Evolutionary conservation across 2,113 vertebrate species (phyloP).

Genomic region (Amia ocellicauda): DNA sequence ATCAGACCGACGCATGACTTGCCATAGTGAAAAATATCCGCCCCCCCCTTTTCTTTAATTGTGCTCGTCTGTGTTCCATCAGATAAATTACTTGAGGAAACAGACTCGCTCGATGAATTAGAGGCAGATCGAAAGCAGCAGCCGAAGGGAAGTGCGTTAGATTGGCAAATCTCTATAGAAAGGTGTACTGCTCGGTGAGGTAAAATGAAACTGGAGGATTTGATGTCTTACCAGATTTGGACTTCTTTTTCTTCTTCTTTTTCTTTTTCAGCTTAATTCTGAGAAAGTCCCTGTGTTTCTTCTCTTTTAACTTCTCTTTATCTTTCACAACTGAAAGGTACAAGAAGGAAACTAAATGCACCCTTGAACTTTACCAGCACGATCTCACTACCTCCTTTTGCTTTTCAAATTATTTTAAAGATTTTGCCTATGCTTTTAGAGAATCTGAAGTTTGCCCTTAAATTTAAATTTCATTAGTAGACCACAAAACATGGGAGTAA

Average conservation of each 20-base stretch:
- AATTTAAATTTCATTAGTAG: too few species aligned
- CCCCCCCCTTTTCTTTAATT: not conserved
- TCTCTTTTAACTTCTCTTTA: constrained; percentile 69
- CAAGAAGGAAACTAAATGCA: not conserved
- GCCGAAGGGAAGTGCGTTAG: not conserved
- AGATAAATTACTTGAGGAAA: too few species aligned
- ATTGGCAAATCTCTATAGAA: not conserved
- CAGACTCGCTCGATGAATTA: too few species aligned
- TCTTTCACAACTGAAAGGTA: constrained; percentile 63
- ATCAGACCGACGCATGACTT: too few species aligned
- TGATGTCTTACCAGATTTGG: constrained; percentile 77
- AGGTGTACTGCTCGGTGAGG: not conserved
- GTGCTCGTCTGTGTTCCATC: too few species aligned
- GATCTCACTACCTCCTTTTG: too few species aligned
- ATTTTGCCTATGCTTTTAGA: too few species aligned
- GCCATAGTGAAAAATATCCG: not conserved
- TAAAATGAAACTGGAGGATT: not conserved
- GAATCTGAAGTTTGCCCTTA: too few species aligned
- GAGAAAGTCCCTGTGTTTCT: constrained; percentile 74
- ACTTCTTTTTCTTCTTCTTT: constrained; percentile 86
- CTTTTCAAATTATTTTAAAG: too few species aligned
- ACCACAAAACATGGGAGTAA: too few species aligned
- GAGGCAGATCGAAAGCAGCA: not conserved
- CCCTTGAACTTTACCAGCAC: too few species aligned
- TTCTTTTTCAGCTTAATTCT: constrained; percentile 87